Base-by-base conservation (phyloP, 2,797 vertebrate genomes). In the Dendrocincla fuliginosa region DNA sequence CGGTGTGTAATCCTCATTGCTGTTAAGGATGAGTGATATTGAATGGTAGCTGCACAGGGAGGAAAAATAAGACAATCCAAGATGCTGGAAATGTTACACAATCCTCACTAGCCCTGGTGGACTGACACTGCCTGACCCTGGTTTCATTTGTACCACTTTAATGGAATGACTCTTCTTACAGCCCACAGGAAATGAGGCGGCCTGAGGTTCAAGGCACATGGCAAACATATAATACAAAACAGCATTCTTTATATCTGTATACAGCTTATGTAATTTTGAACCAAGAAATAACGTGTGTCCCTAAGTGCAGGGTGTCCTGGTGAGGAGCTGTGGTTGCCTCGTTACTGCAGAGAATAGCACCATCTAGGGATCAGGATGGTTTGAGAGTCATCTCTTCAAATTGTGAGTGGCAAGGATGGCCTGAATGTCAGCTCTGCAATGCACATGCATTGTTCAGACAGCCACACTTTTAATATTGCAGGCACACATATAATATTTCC, bases 321-420 rank as follows among this genome's bases (percentile, higher is more conserved):
- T 5, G 22, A 16, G 5, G 33, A 76, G 35, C 60, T 18, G 55
- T 12, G 42, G 11, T 2, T 46, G 59, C 78, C 75, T 77, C 3
- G 0, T 85, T 93, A 3, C 78, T 18, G 76, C 71, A 92, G 96
- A 28, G 63, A 74, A 94, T 24, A 95, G 95, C 94, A 91, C 94
- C 96, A 96, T 78, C 95, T 96, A 95, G 96, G 85, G 95, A 93
- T 77, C 57, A 67, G 89, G 47, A 93, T 37, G 87, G 11, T 55
- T 59, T 75, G 5, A 19, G 81, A 84, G 42, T 6, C 10, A 20
- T 20, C 41, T 37, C 33, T 52, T 16, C 65, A 25, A 24, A 41
- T 2, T 9, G 11, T 10, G 23, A 23, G 0, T 19, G 39, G 20
- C 60, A 25, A 46, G 37, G 28, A 16, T 18, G 39, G 16, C 49